Conservation (phyloP, 2,113 vertebrate species). For the Gorilla gorilla region DNA sequence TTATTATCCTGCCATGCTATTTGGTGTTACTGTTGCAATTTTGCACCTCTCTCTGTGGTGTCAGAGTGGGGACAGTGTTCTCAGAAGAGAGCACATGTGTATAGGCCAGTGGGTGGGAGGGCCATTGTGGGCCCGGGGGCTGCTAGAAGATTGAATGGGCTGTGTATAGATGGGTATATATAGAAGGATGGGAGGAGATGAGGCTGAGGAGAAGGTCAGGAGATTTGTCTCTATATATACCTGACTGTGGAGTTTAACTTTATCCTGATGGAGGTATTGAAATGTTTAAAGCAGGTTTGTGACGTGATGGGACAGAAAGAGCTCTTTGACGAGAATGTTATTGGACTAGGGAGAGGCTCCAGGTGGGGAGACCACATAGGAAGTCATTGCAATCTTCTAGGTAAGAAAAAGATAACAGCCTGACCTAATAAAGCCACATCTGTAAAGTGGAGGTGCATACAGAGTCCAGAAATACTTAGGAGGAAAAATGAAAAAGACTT, state of each 20-base stretch:
- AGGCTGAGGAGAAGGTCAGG: background rate
- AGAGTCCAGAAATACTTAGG: background rate
- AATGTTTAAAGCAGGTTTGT: background rate
- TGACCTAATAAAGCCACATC: background rate
- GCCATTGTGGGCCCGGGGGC: background rate
- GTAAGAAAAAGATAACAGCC: background rate
- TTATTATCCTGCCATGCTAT: background rate
- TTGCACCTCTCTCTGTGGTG: background rate
- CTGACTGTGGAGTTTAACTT: background rate
- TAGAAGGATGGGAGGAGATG: background rate
- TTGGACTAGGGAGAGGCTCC: background rate
- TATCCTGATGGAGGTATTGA: background rate
- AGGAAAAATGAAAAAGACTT: background rate
- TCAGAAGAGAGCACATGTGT: background rate
- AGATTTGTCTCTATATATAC: background rate
- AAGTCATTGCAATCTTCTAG: background rate
- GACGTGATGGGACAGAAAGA: background rate
- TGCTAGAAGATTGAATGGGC: background rate
- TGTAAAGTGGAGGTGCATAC: background rate
- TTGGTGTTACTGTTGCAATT: background rate
- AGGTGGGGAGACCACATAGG: background rate
- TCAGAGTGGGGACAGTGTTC: background rate
- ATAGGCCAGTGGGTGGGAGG: background rate
- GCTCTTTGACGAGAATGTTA: background rate
- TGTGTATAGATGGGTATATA: background rate